Conservation (phyloP, 2,888 invertebrate genomes). For the Pocota personata region DNA sequence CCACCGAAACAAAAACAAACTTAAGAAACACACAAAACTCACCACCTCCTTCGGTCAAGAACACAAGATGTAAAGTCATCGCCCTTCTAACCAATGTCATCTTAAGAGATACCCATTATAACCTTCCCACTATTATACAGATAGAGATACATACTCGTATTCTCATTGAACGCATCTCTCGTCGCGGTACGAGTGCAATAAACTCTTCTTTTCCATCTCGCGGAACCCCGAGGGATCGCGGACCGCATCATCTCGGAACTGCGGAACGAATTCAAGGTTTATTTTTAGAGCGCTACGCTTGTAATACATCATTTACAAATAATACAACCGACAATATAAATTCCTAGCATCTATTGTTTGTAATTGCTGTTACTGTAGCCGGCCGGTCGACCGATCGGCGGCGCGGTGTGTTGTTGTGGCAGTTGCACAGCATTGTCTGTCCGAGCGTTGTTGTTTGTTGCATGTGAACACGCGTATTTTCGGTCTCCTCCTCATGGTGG, state of each 20-base stretch:
- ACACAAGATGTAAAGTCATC: constrained; percentile 59
- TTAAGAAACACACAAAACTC: not conserved
- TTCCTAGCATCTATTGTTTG: constrained; percentile 73
- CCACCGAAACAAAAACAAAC: constrained; percentile 26
- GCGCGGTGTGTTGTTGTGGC: constrained; percentile 26
- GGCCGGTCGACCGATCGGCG: not conserved
- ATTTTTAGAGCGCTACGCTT: constrained; percentile 73
- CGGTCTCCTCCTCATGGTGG: not conserved
- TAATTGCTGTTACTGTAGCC: constrained; percentile 64
- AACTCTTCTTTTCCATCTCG: constrained; percentile 45
- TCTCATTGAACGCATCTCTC: constrained; percentile 54
- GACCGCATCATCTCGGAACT: constrained; percentile 49
- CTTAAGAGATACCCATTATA: constrained; percentile 68
- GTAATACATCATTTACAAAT: constrained; percentile 76
- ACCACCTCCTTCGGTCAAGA: constrained; percentile 25
- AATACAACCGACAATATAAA: constrained; percentile 74
- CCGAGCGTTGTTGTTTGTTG: constrained; percentile 51
- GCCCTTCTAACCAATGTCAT: constrained; percentile 71
- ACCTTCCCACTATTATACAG: constrained; percentile 56
- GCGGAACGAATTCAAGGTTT: constrained; percentile 69
- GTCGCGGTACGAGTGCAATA: constrained; percentile 54
- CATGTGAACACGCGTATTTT: constrained; percentile 67
- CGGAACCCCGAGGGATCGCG: constrained; percentile 63
- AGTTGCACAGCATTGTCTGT: constrained; percentile 30
- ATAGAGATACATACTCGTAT: not conserved